A percentile compares a stretch with the other conserved stretches of the same genome.
Conservation (phyloP, 2,888 invertebrate genomes). For the Stenoptilia bipunctidactyla region DNA sequence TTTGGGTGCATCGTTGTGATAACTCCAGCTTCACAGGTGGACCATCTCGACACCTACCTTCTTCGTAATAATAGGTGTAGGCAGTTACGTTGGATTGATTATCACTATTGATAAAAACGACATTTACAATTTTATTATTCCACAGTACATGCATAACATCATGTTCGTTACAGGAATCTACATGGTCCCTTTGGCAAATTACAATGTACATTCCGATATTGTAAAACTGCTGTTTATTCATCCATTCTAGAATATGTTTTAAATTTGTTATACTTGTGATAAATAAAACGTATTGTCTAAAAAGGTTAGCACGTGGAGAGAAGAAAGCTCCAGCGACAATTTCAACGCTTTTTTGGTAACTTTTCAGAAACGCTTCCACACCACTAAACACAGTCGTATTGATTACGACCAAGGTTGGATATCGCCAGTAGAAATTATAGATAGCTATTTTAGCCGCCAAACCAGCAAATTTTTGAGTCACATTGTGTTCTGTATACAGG, state of each 20-base stretch:
- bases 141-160: constrained; percentile 32
- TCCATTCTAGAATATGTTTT: constrained; percentile 25
- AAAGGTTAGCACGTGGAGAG: constrained; percentile 19
- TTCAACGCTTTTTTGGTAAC: constrained; percentile 30
- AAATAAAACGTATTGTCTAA: constrained; percentile 38
- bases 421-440: constrained; percentile 39
- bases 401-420: constrained; percentile 36
- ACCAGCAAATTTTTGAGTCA: constrained; percentile 23
- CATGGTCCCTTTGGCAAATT: constrained; percentile 29
- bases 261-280: constrained; percentile 25
- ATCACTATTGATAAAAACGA: constrained; percentile 25
- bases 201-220: constrained; percentile 43
- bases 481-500: neutral
- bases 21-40: constrained; percentile 24
- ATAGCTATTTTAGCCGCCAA: constrained; percentile 37
- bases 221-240: constrained; percentile 29
- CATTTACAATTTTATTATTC: constrained; percentile 39
- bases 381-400: constrained; percentile 31
- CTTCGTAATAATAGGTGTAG: constrained; percentile 34
- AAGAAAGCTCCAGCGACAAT: constrained; percentile 25
- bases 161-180: constrained; percentile 32
- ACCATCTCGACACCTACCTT: constrained; percentile 28
- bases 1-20: too few relatives aligned
- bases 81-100: constrained; percentile 14
- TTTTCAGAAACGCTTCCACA: constrained; percentile 29